Evolutionary conservation across 2,113 vertebrate species (phyloP).

Genomic region (Megaceryle torquata): DNA sequence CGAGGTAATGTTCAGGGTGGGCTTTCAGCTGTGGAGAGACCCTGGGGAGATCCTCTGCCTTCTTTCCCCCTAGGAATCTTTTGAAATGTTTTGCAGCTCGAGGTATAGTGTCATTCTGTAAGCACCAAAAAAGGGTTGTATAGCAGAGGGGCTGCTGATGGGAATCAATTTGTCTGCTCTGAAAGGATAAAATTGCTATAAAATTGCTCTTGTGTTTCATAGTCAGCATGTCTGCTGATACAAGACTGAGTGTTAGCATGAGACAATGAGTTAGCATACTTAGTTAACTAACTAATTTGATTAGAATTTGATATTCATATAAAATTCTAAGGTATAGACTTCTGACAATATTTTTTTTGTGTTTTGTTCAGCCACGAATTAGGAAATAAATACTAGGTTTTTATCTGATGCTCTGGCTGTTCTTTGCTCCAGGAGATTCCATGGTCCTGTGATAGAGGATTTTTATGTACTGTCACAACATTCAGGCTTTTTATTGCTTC

Average conservation of each 20-base stretch:
- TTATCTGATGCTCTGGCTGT: not conserved
- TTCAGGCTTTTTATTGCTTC: not conserved
- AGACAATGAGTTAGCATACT: not conserved
- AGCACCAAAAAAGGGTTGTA: too few relatives aligned
- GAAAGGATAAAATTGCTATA: not conserved
- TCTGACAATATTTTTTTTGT: not conserved
- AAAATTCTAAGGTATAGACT: not conserved
- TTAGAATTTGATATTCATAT: too few relatives aligned
- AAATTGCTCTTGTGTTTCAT: not conserved
- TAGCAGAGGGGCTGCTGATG: not conserved
- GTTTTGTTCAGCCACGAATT: not conserved
- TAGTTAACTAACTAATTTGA: not conserved
- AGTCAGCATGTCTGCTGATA: not conserved
- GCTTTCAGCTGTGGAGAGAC: not conserved
- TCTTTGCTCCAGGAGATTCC: not conserved
- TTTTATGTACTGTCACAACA: not conserved
- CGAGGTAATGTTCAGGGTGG: not conserved
- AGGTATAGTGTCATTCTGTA: fast-evolving
- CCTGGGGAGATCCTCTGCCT: not conserved
- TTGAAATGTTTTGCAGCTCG: not conserved
- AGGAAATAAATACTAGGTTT: not conserved
- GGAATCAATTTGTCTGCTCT: not conserved
- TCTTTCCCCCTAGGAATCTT: not conserved
- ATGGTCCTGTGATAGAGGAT: not conserved
- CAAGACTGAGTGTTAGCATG: not conserved